Evolutionary conservation across 1,140 invertebrate species (phyloP).

Genomic region (Antheraea pernyi): DNA sequence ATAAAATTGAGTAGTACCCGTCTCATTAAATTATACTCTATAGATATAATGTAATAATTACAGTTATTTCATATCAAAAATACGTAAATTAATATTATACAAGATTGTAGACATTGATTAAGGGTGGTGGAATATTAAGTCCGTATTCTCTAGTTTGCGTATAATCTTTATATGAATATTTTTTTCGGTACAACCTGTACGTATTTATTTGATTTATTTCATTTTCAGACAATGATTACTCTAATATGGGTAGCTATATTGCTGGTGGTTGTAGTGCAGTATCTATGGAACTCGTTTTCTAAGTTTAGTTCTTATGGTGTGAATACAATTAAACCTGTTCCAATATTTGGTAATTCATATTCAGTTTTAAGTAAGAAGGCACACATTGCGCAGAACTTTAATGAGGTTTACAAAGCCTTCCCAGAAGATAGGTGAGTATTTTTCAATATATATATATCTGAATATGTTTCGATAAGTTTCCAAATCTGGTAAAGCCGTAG

Average conservation of each 20-base stretch:
- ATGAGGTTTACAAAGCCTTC: constrained; percentile 27
- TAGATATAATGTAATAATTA: no score
- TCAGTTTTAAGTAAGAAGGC: background rate
- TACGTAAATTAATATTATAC: no score
- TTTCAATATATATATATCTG: background rate
- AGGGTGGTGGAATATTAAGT: no score
- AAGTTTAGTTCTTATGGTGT: constrained; percentile 41
- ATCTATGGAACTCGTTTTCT: constrained; percentile 35
- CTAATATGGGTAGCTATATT: constrained; percentile 39
- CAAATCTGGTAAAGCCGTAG: no score
- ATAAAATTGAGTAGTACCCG: no score
- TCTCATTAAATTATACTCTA: no score
- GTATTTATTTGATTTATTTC: background rate
- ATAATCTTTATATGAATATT: no score
- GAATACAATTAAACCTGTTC: constrained; percentile 27
- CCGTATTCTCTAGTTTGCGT: no score
- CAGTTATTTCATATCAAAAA: no score
- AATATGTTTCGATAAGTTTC: no score
- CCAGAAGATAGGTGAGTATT: constrained; percentile 34
- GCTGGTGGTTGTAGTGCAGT: constrained; percentile 24
- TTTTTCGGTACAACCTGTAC: no score
- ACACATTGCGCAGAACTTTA: background rate
- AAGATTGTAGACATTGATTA: no score
- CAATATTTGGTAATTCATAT: constrained; percentile 42
- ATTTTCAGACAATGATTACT: constrained; percentile 31